Evolutionary conservation across 2,113 vertebrate genomes (phyloP), one percentile per base, ranked within the genome.

Genomic region (Dasypus novemcinctus): DNA sequence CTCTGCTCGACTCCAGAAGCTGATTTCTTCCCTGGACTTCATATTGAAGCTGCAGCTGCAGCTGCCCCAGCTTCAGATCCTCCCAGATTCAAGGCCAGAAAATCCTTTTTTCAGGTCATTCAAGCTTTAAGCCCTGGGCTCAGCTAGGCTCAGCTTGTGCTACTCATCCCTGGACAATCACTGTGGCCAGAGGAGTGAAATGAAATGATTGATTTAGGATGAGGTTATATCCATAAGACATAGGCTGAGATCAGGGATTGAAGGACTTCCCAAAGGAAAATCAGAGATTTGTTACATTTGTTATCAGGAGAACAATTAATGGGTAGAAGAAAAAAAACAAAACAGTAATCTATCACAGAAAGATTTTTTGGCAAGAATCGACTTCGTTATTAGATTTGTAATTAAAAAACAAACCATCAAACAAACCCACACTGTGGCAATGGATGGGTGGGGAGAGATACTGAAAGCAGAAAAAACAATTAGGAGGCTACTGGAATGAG

Each of bases 391-490:
- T 75, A 88, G 52, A 85, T 90, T 84, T 43, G 6, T 74, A 61
- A 69, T 33, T 87, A 74, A 87, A 87, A 87, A 80, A 72, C 61
- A 95, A 46, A 59, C 29, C 52, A 87, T 29, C 78, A n/a, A 84
- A 87, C 12, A 43, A 13, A 2, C 7, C 33, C 41, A n/a, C 13
- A 43, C 41, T 29, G 25, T 1, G 10, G 17, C 57, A 86, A 7
- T 15, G 2, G 12, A 21, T 14, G 6, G 23, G 6, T 1, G 13
- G n/a, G n/a, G 54, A 57, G 31, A 46, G 5, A 52, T 4, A 14
- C 23, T 6, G 9, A 7, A 43, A 49, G 17, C 23, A 43, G 36
- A 43, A 25, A 38, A 29, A 23, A 36, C 8, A 23, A 12, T 57
- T 8, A 12, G 52, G 63, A 36, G 7, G 38, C 21, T 38, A 27